Evolutionary conservation across 2,888 invertebrate species (phyloP).

Genomic region (Keiferia lycopersicella): DNA sequence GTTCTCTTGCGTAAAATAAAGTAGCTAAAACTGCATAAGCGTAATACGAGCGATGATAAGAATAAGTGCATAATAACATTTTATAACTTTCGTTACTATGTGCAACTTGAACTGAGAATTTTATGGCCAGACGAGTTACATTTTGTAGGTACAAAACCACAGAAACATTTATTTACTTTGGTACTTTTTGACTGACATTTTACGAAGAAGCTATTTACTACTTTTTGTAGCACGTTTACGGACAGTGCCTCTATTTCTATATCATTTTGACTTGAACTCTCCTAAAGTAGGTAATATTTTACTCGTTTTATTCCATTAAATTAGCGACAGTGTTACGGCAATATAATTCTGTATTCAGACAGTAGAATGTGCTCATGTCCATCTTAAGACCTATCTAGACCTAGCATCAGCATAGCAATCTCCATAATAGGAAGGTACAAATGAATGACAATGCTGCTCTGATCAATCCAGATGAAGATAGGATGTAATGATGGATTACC

Average conservation of each 20-base stretch:
- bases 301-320: too few species aligned
- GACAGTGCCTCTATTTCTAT: too few species aligned
- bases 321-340: not conserved
- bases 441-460: not conserved
- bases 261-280: too few species aligned
- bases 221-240: too few species aligned
- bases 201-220: too few species aligned
- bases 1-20: slow-evolving; percentile 25
- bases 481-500: not conserved
- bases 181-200: too few species aligned
- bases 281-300: too few species aligned
- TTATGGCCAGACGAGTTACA: not conserved
- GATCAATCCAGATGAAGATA: slow-evolving; percentile 1
- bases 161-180: too few species aligned
- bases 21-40: slow-evolving; percentile 9
- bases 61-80: slow-evolving; percentile 18
- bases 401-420: too few species aligned
- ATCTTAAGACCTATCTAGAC: not conserved
- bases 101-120: slow-evolving; percentile 12
- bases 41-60: slow-evolving; percentile 13
- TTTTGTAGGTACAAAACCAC: not conserved
- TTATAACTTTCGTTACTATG: slow-evolving; percentile 18
- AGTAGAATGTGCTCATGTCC: not conserved
- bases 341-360: not conserved
- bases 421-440: not conserved